Conservation (phyloP, 2,797 vertebrate genomes). For the Takifugu ocellatus region DNA sequence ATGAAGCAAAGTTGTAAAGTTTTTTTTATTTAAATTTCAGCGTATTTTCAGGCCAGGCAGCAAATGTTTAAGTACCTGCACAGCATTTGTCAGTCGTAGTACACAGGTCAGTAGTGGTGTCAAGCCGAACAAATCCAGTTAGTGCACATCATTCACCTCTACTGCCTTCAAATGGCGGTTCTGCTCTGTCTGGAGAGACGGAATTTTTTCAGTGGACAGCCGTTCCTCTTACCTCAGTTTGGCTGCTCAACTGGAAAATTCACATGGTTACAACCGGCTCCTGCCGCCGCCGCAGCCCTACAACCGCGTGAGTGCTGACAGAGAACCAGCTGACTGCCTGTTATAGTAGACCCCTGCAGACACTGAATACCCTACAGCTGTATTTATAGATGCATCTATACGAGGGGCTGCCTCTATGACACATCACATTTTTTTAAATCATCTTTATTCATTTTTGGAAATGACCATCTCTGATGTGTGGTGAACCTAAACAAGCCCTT, state of each 20-base stretch:
- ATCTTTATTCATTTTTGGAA: background rate
- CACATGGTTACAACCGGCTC: slow-evolving; percentile 34
- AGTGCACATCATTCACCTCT: slow-evolving; percentile 9
- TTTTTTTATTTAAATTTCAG: background rate
- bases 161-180: background rate
- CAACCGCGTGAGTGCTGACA: slow-evolving; percentile 47
- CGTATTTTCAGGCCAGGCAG: slow-evolving; percentile 15
- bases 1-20: background rate
- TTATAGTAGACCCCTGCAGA: slow-evolving; percentile 59
- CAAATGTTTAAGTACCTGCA: slow-evolving; percentile 14
- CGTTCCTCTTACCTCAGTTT: slow-evolving; percentile 37
- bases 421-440: slow-evolving; percentile 34
- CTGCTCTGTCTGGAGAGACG: background rate
- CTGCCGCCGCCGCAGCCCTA: slow-evolving; percentile 20
- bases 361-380: slow-evolving; percentile 55
- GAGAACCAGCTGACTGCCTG: slow-evolving; percentile 59
- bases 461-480: slow-evolving; percentile 10
- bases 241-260: slow-evolving; percentile 39
- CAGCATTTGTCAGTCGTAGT: background rate
- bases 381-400: slow-evolving; percentile 66
- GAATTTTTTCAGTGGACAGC: slow-evolving; percentile 1
- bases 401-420: slow-evolving; percentile 37
- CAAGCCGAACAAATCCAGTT: slow-evolving; percentile 23
- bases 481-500: background rate
- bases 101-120: slow-evolving; percentile 13